Conservation (phyloP, 2,888 invertebrate genomes). For the Mesorhabditis spiculigera region DNA sequence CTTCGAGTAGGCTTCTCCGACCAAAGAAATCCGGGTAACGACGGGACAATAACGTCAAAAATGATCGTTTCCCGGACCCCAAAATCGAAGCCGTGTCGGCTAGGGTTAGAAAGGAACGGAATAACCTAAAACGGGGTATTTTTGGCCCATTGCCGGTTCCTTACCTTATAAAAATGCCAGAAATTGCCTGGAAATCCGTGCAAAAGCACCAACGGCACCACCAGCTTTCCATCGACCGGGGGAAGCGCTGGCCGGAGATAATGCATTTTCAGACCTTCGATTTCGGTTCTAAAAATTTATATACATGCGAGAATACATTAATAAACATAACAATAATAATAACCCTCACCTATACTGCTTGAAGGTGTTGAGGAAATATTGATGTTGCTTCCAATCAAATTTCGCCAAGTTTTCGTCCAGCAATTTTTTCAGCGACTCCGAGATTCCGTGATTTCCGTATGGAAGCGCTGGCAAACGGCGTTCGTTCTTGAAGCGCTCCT, state of each 20-base stretch:
- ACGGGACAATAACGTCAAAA: constrained; percentile 45
- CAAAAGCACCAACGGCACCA: constrained; percentile 36
- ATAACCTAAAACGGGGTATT: constrained; percentile 22
- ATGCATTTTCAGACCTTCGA: constrained; percentile 40
- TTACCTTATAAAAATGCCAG: constrained; percentile 47
- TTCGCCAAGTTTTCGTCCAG: constrained; percentile 27
- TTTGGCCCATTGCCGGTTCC: background rate
- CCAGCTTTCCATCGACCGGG: constrained; percentile 19
- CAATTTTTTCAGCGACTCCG: constrained; percentile 16
- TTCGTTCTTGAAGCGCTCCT: background rate
- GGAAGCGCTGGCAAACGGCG: background rate
- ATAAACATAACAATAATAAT: background rate
- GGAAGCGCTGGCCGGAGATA: constrained; percentile 34
- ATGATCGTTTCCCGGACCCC: constrained; percentile 32
- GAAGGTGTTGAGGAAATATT: constrained; percentile 45
- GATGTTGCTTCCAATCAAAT: constrained; percentile 45
- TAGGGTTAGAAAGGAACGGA: constrained; percentile 43
- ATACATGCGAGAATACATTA: background rate
- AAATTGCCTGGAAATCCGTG: constrained; percentile 44
- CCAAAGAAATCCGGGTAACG: constrained; percentile 41
- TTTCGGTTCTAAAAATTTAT: constrained; percentile 26
- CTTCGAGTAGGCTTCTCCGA: constrained; percentile 32
- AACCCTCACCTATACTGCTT: constrained; percentile 33
- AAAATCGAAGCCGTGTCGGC: constrained; percentile 44
- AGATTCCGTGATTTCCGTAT: background rate